Evolutionary conservation across 2,113 vertebrate genomes (phyloP), one percentile per base, ranked within the genome.

Genomic region (Pterocles gutturalis): DNA sequence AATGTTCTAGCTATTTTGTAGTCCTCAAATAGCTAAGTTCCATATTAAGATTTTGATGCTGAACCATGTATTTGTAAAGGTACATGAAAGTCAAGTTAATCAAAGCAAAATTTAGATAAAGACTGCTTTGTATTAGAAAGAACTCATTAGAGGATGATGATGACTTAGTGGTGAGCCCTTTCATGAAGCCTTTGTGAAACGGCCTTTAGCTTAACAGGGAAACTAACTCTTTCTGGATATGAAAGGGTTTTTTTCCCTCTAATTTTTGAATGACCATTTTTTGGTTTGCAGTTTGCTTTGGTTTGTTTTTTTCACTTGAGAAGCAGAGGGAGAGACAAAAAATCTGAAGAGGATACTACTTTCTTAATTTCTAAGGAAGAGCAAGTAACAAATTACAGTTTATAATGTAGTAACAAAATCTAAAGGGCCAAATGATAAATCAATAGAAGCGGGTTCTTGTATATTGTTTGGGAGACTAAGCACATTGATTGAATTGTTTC

Each of bases 401-500:
- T 95, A 60, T 12, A 94, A 55, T 45, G 41, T 41, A 96, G 82
- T 88, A 93, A 80, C 86, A 92, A 78, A 92, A 61, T 97, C 92
- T 95, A 71, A 93, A 92, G 73, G 81, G 49, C 93, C 97, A 95
- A 97, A 92, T 96, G 96, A 97, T 96, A 97, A 97, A 98, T 97
- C 95, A 97, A 97, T 97, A 97, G 93, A 95, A 98, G 89, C 1
- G 45, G 43, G 33, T 87, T 96, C 86, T 96, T 94, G 83, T 97
- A 84, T 87, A 86, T 84, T 96, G 95, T 96, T 97, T 98, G 98
- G 97, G 96, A 95, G 93, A 97, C 90, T 92, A 96, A 97, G 88
- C 96, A 87, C 84, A 96, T 98, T 97, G 95, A 98, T 97, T 87
- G 97, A 95, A 98, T 98, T 98, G 96, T 97, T 98, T 97, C 97